Percentiles rank a stretch among this genome's conserved stretches.
Conservation (phyloP, 2,888 invertebrate genomes). For the Thymelicus lineola region DNA sequence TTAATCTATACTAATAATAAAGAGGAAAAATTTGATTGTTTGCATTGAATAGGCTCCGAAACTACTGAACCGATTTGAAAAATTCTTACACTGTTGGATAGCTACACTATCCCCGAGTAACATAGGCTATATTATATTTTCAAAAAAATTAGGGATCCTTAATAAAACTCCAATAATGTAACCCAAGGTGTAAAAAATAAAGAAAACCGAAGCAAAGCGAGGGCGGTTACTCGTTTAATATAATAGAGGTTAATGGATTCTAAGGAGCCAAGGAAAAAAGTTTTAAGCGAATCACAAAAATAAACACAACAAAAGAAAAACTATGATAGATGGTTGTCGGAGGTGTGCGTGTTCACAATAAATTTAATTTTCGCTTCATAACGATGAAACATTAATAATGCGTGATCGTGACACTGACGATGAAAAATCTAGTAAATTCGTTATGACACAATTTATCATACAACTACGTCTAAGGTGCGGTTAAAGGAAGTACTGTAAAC, state of each 20-base stretch:
- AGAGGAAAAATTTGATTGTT: too few species aligned
- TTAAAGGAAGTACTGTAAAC: neutral
- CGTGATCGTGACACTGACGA: constrained; percentile 21
- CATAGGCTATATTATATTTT: too few species aligned
- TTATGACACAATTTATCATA: constrained; percentile 11
- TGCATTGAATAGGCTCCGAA: too few species aligned
- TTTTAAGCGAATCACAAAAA: neutral
- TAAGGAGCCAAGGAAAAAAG: constrained; percentile 7
- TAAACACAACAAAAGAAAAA: neutral
- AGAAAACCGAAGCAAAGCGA: too few species aligned
- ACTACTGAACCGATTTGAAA: too few species aligned
- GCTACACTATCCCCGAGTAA: too few species aligned
- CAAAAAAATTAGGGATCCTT: too few species aligned
- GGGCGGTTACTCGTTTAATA: too few species aligned
- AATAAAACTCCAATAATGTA: too few species aligned
- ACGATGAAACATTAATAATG: constrained; percentile 25
- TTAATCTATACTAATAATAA: too few species aligned
- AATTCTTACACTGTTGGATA: too few species aligned
- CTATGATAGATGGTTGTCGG: constrained; percentile 1
- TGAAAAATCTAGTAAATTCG: constrained; percentile 23
- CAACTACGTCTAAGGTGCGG: neutral
- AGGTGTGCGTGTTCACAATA: constrained; percentile 13
- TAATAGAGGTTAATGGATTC: neutral
- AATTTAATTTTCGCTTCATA: constrained; percentile 18
- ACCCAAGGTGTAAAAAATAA: too few species aligned